Conservation (phyloP, 2,113 vertebrate genomes). For the Anseranas semipalmata region DNA sequence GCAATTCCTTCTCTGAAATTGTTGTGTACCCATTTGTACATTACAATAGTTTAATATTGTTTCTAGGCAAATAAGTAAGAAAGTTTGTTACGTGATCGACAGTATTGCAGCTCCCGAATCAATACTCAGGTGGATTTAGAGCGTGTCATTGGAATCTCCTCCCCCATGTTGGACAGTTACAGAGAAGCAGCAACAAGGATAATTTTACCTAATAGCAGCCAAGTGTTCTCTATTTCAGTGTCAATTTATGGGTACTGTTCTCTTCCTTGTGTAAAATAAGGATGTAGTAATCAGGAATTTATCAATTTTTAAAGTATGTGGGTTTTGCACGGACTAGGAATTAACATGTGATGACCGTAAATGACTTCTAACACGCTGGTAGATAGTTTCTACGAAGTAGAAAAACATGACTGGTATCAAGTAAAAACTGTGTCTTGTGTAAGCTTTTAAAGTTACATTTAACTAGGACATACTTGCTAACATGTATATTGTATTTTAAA, state of each 20-base stretch:
- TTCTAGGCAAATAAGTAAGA: not conserved
- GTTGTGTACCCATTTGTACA: not conserved
- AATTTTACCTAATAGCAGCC: constrained; percentile 46
- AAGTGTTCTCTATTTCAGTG: constrained; percentile 1
- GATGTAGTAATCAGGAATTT: not conserved
- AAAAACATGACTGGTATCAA: not conserved
- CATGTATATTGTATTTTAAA: not conserved
- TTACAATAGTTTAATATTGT: not conserved
- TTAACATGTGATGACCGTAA: rapidly evolving
- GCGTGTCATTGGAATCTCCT: constrained; percentile 4
- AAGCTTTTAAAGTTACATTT: not conserved
- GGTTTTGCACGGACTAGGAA: not conserved
- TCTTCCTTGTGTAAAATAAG: not conserved
- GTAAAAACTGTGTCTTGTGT: not conserved
- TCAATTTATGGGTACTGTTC: not conserved
- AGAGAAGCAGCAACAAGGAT: not conserved
- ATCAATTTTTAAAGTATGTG: not conserved
- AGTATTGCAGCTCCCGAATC: not conserved
- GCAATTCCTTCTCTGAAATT: not conserved
- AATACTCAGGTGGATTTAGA: not conserved
- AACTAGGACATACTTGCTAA: not conserved
- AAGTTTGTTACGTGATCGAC: not conserved
- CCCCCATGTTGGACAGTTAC: not conserved
- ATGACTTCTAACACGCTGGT: not conserved
- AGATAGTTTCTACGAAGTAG: not conserved